phyloP scores from a whole-genome alignment of 2,888 invertebrate species.

The Tenthredo distinguenda region DNA sequence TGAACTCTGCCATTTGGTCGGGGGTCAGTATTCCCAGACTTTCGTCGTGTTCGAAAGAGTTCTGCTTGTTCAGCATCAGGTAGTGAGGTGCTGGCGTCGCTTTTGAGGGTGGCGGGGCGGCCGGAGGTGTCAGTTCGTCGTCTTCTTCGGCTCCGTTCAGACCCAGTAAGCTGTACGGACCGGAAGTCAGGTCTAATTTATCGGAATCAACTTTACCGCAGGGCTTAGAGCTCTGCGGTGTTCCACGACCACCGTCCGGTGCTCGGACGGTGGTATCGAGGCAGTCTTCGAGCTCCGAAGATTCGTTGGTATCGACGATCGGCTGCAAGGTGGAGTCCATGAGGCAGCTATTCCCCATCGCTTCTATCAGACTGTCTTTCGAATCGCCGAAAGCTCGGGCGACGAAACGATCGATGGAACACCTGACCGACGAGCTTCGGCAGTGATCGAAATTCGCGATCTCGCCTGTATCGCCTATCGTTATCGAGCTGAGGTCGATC shows the following conservation, averaged over 20 bases:
- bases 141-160: conserved; percentile 55
- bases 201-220: conserved; percentile 6
- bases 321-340: conserved; percentile 60
- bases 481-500: background rate
- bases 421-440: background rate
- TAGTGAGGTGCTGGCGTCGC: conserved; percentile 67
- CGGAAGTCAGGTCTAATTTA: conserved; percentile 75
- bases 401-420: background rate
- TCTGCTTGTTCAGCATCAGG: conserved; percentile 83
- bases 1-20: conserved; percentile 89
- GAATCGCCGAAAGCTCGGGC: conserved; percentile 52
- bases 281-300: background rate
- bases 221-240: background rate
- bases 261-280: conserved; percentile 47
- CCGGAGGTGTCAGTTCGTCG: conserved; percentile 54
- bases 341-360: conserved; percentile 67
- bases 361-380: conserved; percentile 69
- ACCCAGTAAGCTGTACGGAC: conserved; percentile 83
- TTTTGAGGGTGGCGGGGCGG: conserved; percentile 52
- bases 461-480: background rate
- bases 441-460: background rate
- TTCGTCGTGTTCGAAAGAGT: conserved; percentile 90
- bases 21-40: conserved; percentile 93
- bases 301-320: background rate
- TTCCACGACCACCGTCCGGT: conserved; percentile 62